phyloP scores from a whole-genome alignment of 2,888 invertebrate species.

The Rhamnusium bicolor region DNA sequence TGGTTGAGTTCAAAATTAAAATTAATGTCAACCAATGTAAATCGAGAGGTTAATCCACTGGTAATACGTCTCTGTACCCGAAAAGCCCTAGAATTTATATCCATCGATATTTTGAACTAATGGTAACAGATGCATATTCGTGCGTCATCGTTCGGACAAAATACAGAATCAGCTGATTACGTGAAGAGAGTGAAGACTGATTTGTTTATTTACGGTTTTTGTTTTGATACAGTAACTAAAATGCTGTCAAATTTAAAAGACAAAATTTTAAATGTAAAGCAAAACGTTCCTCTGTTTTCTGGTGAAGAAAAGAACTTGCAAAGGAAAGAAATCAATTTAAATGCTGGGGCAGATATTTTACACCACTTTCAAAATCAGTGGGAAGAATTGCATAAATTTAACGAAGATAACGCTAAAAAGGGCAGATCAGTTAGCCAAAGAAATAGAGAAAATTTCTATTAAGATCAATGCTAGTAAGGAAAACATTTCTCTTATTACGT shows the following conservation, averaged over 20 bases:
- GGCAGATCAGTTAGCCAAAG: constrained; percentile 73
- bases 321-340: constrained; percentile 69
- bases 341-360: constrained; percentile 80
- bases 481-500: constrained; percentile 61
- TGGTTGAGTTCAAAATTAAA: too few relatives aligned
- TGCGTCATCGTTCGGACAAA: too few relatives aligned
- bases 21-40: too few relatives aligned
- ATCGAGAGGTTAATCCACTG: too few relatives aligned
- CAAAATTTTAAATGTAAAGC: constrained; percentile 57
- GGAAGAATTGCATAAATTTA: constrained; percentile 79
- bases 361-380: constrained; percentile 82
- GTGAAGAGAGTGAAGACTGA: not conserved
- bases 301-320: constrained; percentile 46
- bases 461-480: constrained; percentile 61
- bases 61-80: too few relatives aligned
- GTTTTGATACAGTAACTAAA: constrained; percentile 4
- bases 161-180: constrained; percentile 4
- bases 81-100: too few relatives aligned
- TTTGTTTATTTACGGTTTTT: not conserved
- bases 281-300: constrained; percentile 58
- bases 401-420: constrained; percentile 79
- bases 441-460: constrained; percentile 69
- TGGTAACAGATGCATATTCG: not conserved
- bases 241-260: constrained; percentile 62
- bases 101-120: not conserved